Conservation (phyloP, 1,140 invertebrate genomes). For the Anthonomus grandis region DNA sequence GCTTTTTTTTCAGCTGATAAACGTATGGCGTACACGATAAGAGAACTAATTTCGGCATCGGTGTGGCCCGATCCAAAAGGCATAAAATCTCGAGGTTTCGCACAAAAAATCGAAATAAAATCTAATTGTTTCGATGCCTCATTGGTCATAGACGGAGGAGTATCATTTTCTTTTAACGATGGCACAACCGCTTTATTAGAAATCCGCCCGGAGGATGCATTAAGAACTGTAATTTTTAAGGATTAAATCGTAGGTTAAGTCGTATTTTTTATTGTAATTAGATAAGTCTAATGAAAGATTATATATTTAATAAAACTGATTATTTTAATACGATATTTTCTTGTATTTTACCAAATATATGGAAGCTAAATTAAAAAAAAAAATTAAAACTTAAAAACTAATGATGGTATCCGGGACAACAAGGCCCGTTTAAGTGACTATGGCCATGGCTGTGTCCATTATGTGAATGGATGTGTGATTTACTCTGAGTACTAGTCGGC, state of each 20-base stretch:
- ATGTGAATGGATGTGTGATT: conserved; percentile 16
- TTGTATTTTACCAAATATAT: not conserved
- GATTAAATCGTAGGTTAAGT: conserved; percentile 46
- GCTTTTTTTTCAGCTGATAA: conserved; percentile 59
- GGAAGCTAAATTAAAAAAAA: not conserved
- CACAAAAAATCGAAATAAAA: conserved; percentile 68
- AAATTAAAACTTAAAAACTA: conserved; percentile 6
- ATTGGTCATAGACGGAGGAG: conserved; percentile 94
- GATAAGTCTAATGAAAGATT: not conserved
- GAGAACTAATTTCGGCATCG: conserved; percentile 83
- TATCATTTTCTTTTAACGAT: conserved; percentile 93
- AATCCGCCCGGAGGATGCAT: conserved; percentile 79
- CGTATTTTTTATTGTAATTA: no score
- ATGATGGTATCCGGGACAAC: conserved; percentile 35
- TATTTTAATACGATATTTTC: not conserved
- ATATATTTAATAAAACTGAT: not conserved
- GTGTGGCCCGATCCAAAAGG: conserved; percentile 71
- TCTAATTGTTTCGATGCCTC: conserved; percentile 93
- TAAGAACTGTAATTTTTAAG: conserved; percentile 74
- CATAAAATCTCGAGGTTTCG: conserved; percentile 65
- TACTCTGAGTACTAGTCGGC: conserved; percentile 9
- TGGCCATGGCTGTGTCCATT: conserved; percentile 20
- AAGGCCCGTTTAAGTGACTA: conserved; percentile 26
- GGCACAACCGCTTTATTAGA: conserved; percentile 84
- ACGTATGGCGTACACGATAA: conserved; percentile 82